phyloP scores from a whole-genome alignment of 2,888 invertebrate genomes.

The Loripinus fragilis region DNA sequence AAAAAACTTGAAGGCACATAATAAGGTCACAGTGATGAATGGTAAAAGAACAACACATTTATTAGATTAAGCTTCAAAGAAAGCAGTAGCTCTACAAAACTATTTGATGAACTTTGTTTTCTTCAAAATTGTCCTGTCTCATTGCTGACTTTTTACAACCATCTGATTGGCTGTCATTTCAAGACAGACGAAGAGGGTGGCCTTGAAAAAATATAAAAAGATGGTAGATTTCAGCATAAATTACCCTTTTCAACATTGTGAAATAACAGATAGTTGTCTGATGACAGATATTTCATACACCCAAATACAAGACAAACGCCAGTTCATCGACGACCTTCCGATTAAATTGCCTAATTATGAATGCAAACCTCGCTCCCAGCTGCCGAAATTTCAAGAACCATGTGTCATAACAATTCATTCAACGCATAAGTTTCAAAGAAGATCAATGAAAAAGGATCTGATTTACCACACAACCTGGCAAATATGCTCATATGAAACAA shows the following conservation, averaged over 20 bases:
- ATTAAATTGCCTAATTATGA: background rate
- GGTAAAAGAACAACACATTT: too few species aligned
- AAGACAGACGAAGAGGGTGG: slow-evolving; percentile 2
- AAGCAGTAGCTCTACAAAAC: too few species aligned
- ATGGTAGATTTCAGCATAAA: slow-evolving; percentile 10
- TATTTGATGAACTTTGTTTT: background rate
- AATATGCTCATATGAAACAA: background rate
- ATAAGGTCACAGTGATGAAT: too few species aligned
- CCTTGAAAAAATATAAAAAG: slow-evolving; percentile 4
- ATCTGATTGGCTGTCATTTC: background rate
- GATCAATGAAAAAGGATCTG: slow-evolving; percentile 9
- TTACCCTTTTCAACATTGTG: background rate
- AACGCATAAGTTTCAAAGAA: background rate
- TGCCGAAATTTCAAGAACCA: slow-evolving; percentile 8
- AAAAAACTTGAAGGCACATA: background rate
- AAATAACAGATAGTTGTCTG: background rate
- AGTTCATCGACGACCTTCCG: background rate
- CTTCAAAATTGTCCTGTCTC: too few species aligned
- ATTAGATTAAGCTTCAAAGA: too few species aligned
- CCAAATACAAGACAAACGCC: background rate
- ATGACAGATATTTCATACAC: background rate
- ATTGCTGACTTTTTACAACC: too few species aligned
- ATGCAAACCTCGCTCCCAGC: background rate
- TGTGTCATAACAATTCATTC: slow-evolving; percentile 14
- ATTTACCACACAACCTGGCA: background rate